These are phyloP conservation scores for Euura saliciscinereae DNA, from an alignment of 1,140 invertebrate species.

Conservation along the genomic window DNA sequence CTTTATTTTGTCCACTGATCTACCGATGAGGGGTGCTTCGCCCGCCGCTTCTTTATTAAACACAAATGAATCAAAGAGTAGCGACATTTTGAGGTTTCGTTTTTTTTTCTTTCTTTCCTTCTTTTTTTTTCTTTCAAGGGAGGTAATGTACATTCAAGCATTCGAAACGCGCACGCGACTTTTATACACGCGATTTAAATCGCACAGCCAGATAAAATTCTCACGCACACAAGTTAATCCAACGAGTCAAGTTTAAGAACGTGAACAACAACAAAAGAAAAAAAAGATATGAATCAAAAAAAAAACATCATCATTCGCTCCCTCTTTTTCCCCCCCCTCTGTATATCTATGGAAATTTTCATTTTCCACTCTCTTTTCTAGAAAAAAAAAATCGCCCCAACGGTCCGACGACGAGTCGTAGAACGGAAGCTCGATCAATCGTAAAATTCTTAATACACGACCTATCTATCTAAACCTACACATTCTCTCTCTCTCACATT, in stretches of 20 bases:
- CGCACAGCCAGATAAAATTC: not conserved
- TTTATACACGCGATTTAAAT: not conserved
- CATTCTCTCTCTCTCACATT: not conserved
- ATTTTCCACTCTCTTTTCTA: too few species aligned
- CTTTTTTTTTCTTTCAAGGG: not conserved
- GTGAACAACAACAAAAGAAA: too few species aligned
- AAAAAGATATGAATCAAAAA: too few species aligned
- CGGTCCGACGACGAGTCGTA: not conserved
- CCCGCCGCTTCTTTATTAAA: not conserved
- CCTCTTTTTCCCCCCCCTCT: not conserved
- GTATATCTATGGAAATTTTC: conserved; percentile 3
- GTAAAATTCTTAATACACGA: not conserved
- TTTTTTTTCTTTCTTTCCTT: not conserved
- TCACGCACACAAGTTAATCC: not conserved
- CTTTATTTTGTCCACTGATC: not conserved
- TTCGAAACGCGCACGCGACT: conserved; percentile 2
- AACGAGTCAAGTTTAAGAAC: not conserved
- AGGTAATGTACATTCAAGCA: conserved; percentile 15
- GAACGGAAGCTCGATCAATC: not conserved
- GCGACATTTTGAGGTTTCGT: not conserved
- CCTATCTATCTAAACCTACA: not conserved
- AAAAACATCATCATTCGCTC: not conserved
- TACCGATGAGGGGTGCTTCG: not conserved
- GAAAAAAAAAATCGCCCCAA: not conserved
- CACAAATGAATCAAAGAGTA: conserved; percentile 14